Evolutionary conservation across 2,888 invertebrate genomes (phyloP), one percentile per base, ranked within the genome.

Genomic region (Hypercompe scribonia): DNA sequence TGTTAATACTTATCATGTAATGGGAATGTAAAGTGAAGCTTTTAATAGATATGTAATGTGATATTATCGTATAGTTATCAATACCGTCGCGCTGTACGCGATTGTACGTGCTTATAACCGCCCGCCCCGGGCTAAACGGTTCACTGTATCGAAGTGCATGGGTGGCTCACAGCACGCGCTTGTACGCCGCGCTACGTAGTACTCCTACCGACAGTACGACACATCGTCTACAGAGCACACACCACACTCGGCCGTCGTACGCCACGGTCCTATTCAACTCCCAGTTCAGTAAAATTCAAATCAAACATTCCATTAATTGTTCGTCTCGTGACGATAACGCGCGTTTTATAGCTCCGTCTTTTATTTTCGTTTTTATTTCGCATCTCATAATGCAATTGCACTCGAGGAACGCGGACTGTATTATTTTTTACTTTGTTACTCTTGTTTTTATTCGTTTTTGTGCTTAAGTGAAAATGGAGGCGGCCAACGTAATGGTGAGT

Each of bases 301-400:
- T 91, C 91, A 90, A 92, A 93, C 90, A 91, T 91, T 91, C 90
- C 91, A 92, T 94, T 94, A 93, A 94, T 94, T 94, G 91, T 90
- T 89, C 91, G 88, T 90, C 88, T 89, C 89, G 90, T 86, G 86
- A 86, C 93, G 92, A 94, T 94, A 93, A 92, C 92, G 90, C 89
- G 89, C 89, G 89, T 92, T 95, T 95, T 94, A 94, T 93, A 91
- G 86, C 93, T 85, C 83, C 85, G 86, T 87, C 90, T 90, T 92
- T 94, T 93, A 92, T 91, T 91, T 91, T 88, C 90, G 84, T 91
- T 94, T 93, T 94, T 94, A 94, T 94, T 92, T 92, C 92, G 87
- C 90, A 88, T 92, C 90, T 87, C 87, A 87, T 94, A 95, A 94
- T 94, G 92, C 94, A 94, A 95, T 94, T 94, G 93, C 94, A 94